Percentiles rank a stretch among this genome's conserved stretches.
These are phyloP conservation scores for Columba guinea DNA, from an alignment of 2,797 vertebrate genomes.

Conservation along the genomic window DNA sequence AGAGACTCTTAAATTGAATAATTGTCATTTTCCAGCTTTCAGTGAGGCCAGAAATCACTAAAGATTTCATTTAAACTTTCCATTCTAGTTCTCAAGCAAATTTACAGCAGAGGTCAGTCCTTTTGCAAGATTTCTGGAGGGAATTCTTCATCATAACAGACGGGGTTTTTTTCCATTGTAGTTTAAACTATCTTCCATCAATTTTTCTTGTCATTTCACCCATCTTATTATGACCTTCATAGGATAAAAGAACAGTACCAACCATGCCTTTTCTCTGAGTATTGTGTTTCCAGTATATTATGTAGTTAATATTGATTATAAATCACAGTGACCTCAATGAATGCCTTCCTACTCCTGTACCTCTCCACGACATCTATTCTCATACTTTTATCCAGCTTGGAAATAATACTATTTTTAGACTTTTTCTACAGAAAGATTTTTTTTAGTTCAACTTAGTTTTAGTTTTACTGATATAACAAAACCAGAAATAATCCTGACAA, in stretches of 20 bases:
- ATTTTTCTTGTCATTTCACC: slow-evolving; percentile 48
- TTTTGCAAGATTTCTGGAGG: slow-evolving; percentile 59
- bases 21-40: slow-evolving; percentile 67
- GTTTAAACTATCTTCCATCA: slow-evolving; percentile 46
- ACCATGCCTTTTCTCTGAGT: not conserved
- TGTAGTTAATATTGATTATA: slow-evolving; percentile 70
- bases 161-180: not conserved
- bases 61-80: slow-evolving; percentile 71
- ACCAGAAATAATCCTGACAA: not conserved
- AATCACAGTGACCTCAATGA: slow-evolving; percentile 22
- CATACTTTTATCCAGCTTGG: not conserved
- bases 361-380: not conserved
- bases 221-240: slow-evolving; percentile 62
- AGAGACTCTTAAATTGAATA: slow-evolving; percentile 69
- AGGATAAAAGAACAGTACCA: slow-evolving; percentile 36
- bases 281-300: slow-evolving; percentile 37
- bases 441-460: not conserved
- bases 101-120: slow-evolving; percentile 50
- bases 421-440: slow-evolving; percentile 6
- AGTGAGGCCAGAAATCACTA: slow-evolving; percentile 71
- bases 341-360: not conserved
- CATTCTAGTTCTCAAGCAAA: slow-evolving; percentile 66
- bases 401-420: not conserved
- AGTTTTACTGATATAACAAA: not conserved
- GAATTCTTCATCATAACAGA: slow-evolving; percentile 50